Conservation (phyloP, 2,113 vertebrate genomes). For the Scolopax mira region DNA sequence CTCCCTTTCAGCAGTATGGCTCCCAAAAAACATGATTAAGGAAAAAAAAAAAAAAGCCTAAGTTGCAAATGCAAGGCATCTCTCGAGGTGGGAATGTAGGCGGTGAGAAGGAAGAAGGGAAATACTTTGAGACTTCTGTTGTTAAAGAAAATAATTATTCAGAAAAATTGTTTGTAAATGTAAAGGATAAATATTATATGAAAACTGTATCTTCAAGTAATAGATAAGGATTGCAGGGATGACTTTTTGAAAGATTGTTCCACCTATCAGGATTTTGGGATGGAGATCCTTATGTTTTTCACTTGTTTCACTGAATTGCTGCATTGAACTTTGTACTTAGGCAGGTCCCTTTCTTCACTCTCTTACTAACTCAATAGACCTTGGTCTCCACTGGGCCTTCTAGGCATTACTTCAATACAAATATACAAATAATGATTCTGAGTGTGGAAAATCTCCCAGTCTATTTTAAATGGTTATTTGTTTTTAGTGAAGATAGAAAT, state of each 20-base stretch:
- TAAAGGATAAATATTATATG: slow-evolving; percentile 4
- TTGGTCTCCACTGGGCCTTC: not conserved
- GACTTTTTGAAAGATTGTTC: not conserved
- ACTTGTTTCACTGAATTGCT: not conserved
- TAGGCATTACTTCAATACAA: slow-evolving; percentile 34
- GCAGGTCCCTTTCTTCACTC: slow-evolving; percentile 11
- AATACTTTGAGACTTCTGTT: slow-evolving; percentile 36
- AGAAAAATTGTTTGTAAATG: slow-evolving; percentile 24
- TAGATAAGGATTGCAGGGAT: not conserved
- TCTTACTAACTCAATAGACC: slow-evolving; percentile 18
- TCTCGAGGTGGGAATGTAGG: slow-evolving; percentile 10
- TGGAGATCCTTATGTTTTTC: not conserved
- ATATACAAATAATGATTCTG: slow-evolving; percentile 8
- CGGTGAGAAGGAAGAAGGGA: slow-evolving; percentile 31
- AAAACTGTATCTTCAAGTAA: not conserved
- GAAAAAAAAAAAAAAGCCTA: not conserved
- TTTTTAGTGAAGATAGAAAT: slow-evolving; percentile 4
- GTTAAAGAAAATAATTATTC: slow-evolving; percentile 34
- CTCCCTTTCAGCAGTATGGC: slow-evolving; percentile 24
- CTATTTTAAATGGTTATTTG: slow-evolving; percentile 1
- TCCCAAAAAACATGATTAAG: slow-evolving; percentile 39
- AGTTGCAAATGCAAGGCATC: not conserved
- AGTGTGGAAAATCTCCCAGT: not conserved
- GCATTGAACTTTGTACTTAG: not conserved
- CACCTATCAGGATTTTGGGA: not conserved